Conservation (phyloP, 1,140 invertebrate genomes). For the Zelostemma sp. region DNA sequence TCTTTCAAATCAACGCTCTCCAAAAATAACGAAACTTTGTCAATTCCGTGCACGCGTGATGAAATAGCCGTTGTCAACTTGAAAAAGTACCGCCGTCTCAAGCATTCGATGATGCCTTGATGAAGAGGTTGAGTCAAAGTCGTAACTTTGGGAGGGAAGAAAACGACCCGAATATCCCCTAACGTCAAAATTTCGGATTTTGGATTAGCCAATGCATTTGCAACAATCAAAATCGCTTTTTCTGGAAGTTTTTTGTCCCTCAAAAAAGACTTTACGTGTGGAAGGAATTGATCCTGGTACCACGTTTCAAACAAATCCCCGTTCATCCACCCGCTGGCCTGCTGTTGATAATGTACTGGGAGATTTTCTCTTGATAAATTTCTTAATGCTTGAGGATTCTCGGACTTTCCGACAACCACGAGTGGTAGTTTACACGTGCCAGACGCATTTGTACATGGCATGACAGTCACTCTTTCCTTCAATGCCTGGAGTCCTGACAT, state of each 20-base stretch:
- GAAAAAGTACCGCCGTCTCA: conserved; percentile 23
- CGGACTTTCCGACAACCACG: conserved; percentile 26
- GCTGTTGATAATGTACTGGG: conserved; percentile 17
- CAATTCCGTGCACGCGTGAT: no score
- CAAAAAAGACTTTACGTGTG: conserved; percentile 25
- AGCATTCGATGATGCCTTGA: conserved; percentile 57
- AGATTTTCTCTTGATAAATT: conserved; percentile 8
- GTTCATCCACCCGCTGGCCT: conserved; percentile 32
- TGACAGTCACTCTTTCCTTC: conserved; percentile 40
- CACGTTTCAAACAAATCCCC: conserved; percentile 19
- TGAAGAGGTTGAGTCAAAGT: conserved; percentile 68
- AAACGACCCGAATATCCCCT: conserved; percentile 57
- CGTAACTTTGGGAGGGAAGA: conserved; percentile 67
- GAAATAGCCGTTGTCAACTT: no score
- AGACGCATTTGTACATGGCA: conserved; percentile 58
- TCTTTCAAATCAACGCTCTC: no score
- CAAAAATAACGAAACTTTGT: no score
- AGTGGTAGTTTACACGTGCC: conserved; percentile 51
- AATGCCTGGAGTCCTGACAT: conserved; percentile 2
- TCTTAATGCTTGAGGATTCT: conserved; percentile 20
- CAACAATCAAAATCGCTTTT: conserved; percentile 37
- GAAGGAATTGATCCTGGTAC: conserved; percentile 27
- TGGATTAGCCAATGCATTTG: conserved; percentile 29
- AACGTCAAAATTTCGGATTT: background rate
- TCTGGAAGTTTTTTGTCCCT: conserved; percentile 12